Base-by-base conservation (phyloP, 2,888 invertebrate species). In the Cheilosia vulpina region DNA sequence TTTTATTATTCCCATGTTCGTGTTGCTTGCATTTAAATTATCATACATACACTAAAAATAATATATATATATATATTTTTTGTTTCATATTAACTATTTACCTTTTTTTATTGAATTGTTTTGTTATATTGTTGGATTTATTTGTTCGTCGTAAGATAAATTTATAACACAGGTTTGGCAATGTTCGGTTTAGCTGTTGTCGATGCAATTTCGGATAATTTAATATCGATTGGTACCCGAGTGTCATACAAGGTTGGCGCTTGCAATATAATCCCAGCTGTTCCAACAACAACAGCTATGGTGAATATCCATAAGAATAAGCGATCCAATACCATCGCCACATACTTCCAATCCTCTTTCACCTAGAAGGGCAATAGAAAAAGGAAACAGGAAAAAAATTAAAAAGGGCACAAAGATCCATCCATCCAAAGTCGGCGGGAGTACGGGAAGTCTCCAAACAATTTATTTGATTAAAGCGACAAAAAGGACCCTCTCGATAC, bases 291-390 rank as follows among this genome's bases (percentile, higher is more conserved):
- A 90, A 98, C 98, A 63, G 98, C 98, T 91, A 98, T 94, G 89
- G 98, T 98, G 93, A 99, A 99, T 92, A 99, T 98, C 97, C 98
- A 98, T 89, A 99, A 94, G 93, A 99, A 99, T 90, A 99, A 94
- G 87, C 99, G 95, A 93, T 99, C 99, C 91, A 99, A 94, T 88
- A 99, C 98, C 97, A 98, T 98, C 87, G 98, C 98, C 89, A 99
- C 98, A 93, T 98, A 99, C 93, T 99, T 99, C 99, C 99, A 99
- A 94, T 99, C 98, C 94, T 98, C 98, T 93, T 97, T 97, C 88
- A 97, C 97, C 97, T 97, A 90, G 50, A 89, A 90, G 55, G 75
- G 45, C 57, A 68, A n/a, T 50, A n/a, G 24, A 60, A 24, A 75
- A 62, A 63, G 53, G 34, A 68, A 4, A 43, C 4, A 11, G 43